These are phyloP conservation scores for Oscheius sp. DNA, from an alignment of 2,888 invertebrate genomes.

Conservation along the genomic window DNA sequence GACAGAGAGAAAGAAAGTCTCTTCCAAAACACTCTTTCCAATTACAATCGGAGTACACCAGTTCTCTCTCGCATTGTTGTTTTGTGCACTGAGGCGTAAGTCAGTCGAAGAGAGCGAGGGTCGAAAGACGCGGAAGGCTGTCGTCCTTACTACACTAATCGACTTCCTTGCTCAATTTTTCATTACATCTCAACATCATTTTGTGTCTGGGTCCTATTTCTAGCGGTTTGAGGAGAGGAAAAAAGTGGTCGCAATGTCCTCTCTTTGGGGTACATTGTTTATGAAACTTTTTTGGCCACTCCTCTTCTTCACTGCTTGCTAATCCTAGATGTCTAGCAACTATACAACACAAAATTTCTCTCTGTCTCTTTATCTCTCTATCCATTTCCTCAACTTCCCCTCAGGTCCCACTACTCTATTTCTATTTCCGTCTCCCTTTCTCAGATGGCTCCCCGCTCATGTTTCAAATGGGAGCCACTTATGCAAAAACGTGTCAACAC, in stretches of 20 bases:
- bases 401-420: not conserved
- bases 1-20: not conserved
- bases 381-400: not conserved
- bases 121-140: not conserved
- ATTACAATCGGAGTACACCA: constrained; percentile 10
- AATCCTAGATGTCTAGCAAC: not conserved
- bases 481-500: constrained; percentile 12
- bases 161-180: not conserved
- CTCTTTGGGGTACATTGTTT: not conserved
- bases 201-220: not conserved
- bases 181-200: not conserved
- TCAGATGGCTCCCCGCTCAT: not conserved
- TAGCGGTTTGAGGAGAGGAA: not conserved
- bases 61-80: constrained; percentile 15
- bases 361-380: not conserved
- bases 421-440: constrained; percentile 6
- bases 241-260: not conserved
- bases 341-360: not conserved
- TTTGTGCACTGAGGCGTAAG: constrained; percentile 14
- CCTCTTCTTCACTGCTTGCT: not conserved
- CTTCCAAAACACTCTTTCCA: not conserved
- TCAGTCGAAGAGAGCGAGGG: not conserved
- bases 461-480: constrained; percentile 7
- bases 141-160: not conserved
- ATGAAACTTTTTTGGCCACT: constrained; percentile 11